phyloP scores from a whole-genome alignment of 1,140 invertebrate genomes.

The Whitmania pigra region DNA sequence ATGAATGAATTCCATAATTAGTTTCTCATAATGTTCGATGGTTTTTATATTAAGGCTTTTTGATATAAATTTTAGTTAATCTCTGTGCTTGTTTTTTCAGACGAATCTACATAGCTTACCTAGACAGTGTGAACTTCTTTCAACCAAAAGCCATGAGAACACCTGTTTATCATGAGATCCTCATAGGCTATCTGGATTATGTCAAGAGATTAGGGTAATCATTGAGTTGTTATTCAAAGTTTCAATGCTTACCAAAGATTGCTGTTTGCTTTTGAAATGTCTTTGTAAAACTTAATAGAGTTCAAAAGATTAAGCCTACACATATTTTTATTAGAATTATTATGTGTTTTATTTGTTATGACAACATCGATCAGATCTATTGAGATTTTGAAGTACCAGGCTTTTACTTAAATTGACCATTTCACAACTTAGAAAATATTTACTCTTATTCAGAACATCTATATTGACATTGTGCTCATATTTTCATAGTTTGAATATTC shows the following conservation, averaged over 20 bases:
- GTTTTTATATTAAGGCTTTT: not conserved
- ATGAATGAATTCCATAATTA: not conserved
- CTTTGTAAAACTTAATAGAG: too few species aligned
- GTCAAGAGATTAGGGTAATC: constrained; percentile 78
- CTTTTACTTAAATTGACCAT: too few species aligned
- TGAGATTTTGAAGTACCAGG: too few species aligned
- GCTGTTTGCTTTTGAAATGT: too few species aligned
- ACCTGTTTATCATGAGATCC: constrained; percentile 96
- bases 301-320: too few species aligned
- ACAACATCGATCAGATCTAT: too few species aligned
- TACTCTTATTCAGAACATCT: too few species aligned
- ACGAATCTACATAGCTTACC: constrained; percentile 80
- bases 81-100: not conserved
- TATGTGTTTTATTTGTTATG: not conserved
- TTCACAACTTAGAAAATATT: too few species aligned
- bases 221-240: not conserved
- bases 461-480: too few species aligned
- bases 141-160: constrained; percentile 88
- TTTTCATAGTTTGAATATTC: too few species aligned
- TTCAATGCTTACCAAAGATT: not conserved
- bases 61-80: too few species aligned
- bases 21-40: not conserved
- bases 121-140: constrained; percentile 99
- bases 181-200: constrained; percentile 96
- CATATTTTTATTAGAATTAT: not conserved